Percentiles rank a stretch among this genome's conserved stretches.
phyloP scores from a whole-genome alignment of 2,888 invertebrate genomes.

The Drosophila leonis region DNA sequence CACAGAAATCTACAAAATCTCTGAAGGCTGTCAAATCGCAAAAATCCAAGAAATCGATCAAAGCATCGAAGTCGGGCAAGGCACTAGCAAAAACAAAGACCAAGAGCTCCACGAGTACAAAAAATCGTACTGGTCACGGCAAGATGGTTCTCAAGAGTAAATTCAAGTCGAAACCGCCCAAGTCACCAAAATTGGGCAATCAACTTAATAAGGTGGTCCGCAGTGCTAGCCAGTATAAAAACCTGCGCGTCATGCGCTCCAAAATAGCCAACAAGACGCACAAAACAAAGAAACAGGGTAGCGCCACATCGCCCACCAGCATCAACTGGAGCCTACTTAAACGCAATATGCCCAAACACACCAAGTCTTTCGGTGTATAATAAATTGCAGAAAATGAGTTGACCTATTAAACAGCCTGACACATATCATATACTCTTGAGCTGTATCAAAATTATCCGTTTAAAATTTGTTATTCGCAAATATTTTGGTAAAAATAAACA shows the following conservation, averaged over 20 bases:
- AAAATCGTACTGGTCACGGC: slow-evolving; percentile 34
- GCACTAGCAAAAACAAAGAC: slow-evolving; percentile 24
- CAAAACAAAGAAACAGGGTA: slow-evolving; percentile 32
- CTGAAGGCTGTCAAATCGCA: slow-evolving; percentile 35
- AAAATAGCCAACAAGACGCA: slow-evolving; percentile 40
- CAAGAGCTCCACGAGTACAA: slow-evolving; percentile 12
- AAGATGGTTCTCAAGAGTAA: slow-evolving; percentile 61
- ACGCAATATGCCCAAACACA: slow-evolving; percentile 54
- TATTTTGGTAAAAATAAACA: not conserved
- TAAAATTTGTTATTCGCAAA: not conserved
- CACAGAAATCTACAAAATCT: slow-evolving; percentile 38
- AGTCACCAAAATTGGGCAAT: slow-evolving; percentile 12
- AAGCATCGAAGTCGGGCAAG: slow-evolving; percentile 49
- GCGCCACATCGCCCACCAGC: slow-evolving; percentile 38
- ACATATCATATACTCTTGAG: not conserved
- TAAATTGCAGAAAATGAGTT: slow-evolving; percentile 17
- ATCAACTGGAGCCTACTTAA: slow-evolving; percentile 71
- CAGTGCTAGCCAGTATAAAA: slow-evolving; percentile 68
- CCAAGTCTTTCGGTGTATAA: slow-evolving; percentile 17
- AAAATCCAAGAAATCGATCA: slow-evolving; percentile 54
- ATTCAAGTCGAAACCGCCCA: slow-evolving; percentile 35
- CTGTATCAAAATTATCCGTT: slow-evolving; percentile 4
- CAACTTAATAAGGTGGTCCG: slow-evolving; percentile 41
- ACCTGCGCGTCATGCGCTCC: slow-evolving; percentile 45
- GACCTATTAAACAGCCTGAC: not conserved